Base-by-base conservation (phyloP, 2,113 vertebrate genomes). In the Cyprinodon variegatus region DNA sequence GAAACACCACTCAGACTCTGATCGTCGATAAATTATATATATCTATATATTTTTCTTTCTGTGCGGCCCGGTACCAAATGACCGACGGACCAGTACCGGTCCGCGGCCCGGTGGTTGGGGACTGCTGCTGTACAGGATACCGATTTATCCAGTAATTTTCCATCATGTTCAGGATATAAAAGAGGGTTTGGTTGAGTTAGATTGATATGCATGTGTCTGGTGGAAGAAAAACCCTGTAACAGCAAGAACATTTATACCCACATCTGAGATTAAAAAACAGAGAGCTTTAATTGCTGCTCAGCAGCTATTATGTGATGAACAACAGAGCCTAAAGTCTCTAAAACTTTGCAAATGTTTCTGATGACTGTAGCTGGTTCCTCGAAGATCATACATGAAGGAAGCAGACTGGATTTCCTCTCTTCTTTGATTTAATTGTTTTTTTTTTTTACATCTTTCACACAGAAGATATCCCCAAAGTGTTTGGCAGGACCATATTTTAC, bases 401-500 rank as follows among this genome's bases (percentile, higher is more conserved):
- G 57, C 14, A 76, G 45, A 65, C 29, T 41, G 14, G 40, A 43
- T 40, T 15, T 45, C 13, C n/a, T 63, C 22, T 57, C 29, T 71
- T 10, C 43, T n/a, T 36, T 50, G 61, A 43, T 14, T 46, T 48
- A 9, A 13, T 17, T 66, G 20, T 37, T 13, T 48, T 13, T 14
- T 36, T 36, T 37, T 13, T 48, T 13, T 14, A 20, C 17, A 7
- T 10, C 29, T 15, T 22, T 22, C 20, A 60, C 59, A 65, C 36
- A 60, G 7, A 64, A 36, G 61, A 45, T 29, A 14, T 15, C 40
- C 50, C 11, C 11, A 57, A 11, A 29, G 22, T 65, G 76, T 53
- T 62, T 62, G 81, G 62, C 40, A 72, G 12, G 74, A 43, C 39
- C 68, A 73, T 67, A 69, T 38, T 68, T n/a, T 48, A 64, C 43